A percentile compares a stretch with the other conserved stretches of the same genome.
These are phyloP conservation scores for Murina feae DNA, from an alignment of 2,113 vertebrate species.

Conservation along the genomic window DNA sequence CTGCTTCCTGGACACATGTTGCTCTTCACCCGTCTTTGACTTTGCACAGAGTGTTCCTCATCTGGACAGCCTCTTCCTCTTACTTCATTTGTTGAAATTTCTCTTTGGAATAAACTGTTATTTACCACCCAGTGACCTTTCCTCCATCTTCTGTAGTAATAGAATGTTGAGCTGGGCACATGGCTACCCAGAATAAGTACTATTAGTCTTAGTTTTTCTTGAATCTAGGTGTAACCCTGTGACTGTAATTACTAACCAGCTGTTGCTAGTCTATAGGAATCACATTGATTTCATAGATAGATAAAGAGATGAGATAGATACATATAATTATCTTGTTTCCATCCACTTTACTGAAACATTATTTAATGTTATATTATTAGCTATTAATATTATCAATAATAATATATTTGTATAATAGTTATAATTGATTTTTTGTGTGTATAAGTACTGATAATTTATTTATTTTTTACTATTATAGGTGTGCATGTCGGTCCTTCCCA, in stretches of 20 bases:
- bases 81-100: not conserved
- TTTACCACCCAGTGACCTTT: not conserved
- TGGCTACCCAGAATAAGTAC: not conserved
- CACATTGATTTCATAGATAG: not conserved
- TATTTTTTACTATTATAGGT: not conserved
- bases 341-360: not conserved
- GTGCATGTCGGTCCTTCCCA: not conserved
- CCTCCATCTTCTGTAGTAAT: not conserved
- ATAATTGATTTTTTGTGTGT: not conserved
- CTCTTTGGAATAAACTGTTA: not conserved
- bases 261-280: not conserved
- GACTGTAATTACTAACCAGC: not conserved
- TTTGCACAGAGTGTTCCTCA: not conserved
- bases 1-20: not conserved
- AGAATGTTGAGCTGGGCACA: not conserved
- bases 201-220: not conserved
- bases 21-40: not conserved
- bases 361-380: not conserved
- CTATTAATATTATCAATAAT: not conserved
- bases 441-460: not conserved
- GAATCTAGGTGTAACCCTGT: not conserved
- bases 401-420: not conserved
- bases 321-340: conserved; percentile 50
- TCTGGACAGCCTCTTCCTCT: not conserved
- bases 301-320: not conserved